These are phyloP conservation scores for Pitta sordida DNA, from an alignment of 2,113 vertebrate genomes.

Conservation along the genomic window DNA sequence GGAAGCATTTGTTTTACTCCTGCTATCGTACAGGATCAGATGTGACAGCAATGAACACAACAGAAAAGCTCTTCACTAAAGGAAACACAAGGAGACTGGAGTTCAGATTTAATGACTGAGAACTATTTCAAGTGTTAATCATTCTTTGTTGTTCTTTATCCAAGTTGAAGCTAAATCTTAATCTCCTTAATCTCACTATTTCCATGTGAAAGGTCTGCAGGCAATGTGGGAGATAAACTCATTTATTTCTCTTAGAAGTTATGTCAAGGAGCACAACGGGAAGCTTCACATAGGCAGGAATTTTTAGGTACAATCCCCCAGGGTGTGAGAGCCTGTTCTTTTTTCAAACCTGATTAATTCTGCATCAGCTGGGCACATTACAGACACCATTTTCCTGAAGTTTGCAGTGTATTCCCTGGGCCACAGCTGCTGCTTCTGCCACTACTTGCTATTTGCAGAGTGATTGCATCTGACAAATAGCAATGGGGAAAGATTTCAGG, in stretches of 20 bases:
- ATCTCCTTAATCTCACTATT: constrained; percentile 59
- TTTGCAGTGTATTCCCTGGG: constrained; percentile 42
- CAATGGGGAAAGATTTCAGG: constrained; percentile 32
- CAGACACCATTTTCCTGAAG: constrained; percentile 40
- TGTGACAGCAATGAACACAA: constrained; percentile 22
- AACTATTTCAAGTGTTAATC: constrained; percentile 56
- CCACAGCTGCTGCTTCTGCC: constrained; percentile 49
- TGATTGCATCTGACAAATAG: constrained; percentile 49
- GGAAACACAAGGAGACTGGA: background rate
- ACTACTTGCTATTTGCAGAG: constrained; percentile 32
- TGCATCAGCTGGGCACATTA: constrained; percentile 51
- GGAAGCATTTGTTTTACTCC: background rate
- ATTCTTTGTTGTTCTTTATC: constrained; percentile 62
- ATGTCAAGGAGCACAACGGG: constrained; percentile 15
- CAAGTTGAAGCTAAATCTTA: constrained; percentile 57
- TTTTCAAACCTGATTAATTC: constrained; percentile 66
- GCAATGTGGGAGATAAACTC: constrained; percentile 51
- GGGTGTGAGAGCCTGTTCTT: background rate
- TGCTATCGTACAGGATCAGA: background rate
- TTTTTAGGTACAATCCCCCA: constrained; percentile 58
- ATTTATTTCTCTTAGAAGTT: constrained; percentile 55
- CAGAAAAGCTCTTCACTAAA: constrained; percentile 13
- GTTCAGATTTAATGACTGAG: constrained; percentile 25
- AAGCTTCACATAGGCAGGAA: constrained; percentile 29
- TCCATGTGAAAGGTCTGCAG: constrained; percentile 49